These are phyloP conservation scores for Chromis chromis DNA, from an alignment of 2,797 vertebrate genomes.

Conservation along the genomic window DNA sequence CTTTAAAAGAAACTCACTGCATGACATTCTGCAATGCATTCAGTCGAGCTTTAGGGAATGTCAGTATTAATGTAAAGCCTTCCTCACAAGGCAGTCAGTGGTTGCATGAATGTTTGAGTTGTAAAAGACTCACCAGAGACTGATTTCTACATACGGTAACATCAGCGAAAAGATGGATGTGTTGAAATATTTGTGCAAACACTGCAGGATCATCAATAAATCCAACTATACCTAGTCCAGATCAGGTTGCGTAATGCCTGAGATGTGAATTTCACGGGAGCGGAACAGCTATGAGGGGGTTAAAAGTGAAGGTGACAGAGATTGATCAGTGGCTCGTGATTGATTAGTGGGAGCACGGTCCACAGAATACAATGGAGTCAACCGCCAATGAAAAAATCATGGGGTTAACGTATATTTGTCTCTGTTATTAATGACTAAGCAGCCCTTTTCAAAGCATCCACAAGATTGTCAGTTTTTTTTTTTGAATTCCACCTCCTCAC, in stretches of 20 bases:
- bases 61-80: conserved; percentile 32
- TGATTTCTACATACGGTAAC: conserved; percentile 40
- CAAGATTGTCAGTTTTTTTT: conserved; percentile 56
- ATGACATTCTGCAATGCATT: conserved; percentile 33
- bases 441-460: conserved; percentile 58
- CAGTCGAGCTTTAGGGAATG: conserved; percentile 43
- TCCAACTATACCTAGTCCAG: conserved; percentile 21
- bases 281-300: conserved; percentile 27
- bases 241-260: conserved; percentile 14
- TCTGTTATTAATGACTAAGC: conserved; percentile 74
- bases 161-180: conserved; percentile 35
- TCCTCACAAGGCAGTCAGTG: conserved; percentile 23
- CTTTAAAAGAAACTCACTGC: conserved; percentile 25
- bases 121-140: conserved; percentile 44
- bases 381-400: conserved; percentile 46
- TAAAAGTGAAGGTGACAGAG: conserved; percentile 55
- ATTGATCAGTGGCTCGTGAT: conserved; percentile 58
- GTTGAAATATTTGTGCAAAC: conserved; percentile 59
- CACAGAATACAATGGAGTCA: conserved; percentile 52
- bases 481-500: conserved; percentile 40
- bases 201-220: conserved; percentile 55
- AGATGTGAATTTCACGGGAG: conserved; percentile 34
- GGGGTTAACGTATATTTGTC: conserved; percentile 62
- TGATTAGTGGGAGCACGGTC: conserved; percentile 53
- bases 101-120: conserved; percentile 39